Base-by-base conservation (phyloP, 2,888 invertebrate genomes). In the Seladonia tumulorum region DNA sequence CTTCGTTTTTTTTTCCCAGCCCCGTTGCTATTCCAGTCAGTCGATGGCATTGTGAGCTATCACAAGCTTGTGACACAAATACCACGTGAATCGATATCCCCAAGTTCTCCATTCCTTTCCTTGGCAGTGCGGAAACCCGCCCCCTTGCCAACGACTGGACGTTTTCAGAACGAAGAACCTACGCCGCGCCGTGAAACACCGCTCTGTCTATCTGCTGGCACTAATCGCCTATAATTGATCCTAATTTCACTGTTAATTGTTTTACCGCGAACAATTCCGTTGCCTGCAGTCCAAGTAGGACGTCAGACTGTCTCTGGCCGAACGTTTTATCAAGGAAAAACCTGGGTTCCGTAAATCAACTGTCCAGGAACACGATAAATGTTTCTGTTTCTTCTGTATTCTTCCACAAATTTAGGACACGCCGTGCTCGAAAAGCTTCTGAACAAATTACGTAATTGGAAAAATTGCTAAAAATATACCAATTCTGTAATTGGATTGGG, bases 201-300 rank as follows among this genome's bases (percentile, higher is more conserved):
- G n/a, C 12, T 5, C 72, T 63, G 74, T 53, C n/a, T 22, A 39
- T 75, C 77, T 39, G 14, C 53, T 16, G 63, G 35, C 76, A 82
- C 84, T 90, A 91, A 91, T 88, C 75, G 71, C 78, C 76, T 63
- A 81, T 89, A 92, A 90, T 89, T 89, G 89, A 82, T 83, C 84
- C 84, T 86, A 88, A 90, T 90, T 90, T 87, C 72, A 29, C 25
- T 83, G 90, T 86, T 90, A 91, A 92, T 85, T 90, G 85, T 77
- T 76, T n/a, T 53, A 81, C 71, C 68, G 53, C n/a, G 81, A 39
- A 42, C n/a, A 35, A 35, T 35, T 22, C 60, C 71, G 74, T 49
- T 71, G 71, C 39, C 63, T 80, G 57, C 74, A 66, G 74, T 75
- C 42, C 22, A 47, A 82, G 70, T 77, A 79, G 86, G 81, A 66